These are phyloP conservation scores for Anas bernieri DNA, from an alignment of 2,797 vertebrate species.

Conservation along the genomic window DNA sequence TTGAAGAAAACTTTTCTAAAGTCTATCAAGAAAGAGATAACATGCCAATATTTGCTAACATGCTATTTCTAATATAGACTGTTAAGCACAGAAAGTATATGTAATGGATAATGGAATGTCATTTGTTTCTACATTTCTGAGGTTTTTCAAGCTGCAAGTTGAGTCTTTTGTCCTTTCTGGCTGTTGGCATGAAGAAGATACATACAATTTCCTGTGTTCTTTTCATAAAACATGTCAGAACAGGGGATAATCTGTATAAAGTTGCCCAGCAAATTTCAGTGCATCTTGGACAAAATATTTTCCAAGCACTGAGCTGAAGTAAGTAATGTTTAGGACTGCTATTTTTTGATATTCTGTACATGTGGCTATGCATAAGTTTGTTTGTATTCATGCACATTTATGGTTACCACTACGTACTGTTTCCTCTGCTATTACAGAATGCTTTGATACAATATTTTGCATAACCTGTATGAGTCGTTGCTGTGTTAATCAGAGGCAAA, in stretches of 20 bases:
- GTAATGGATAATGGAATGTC: background rate
- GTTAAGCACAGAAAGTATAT: background rate
- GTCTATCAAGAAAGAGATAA: background rate
- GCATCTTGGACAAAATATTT: background rate
- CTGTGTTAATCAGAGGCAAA: background rate
- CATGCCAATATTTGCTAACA: background rate
- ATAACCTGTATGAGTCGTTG: background rate
- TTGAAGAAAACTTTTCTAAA: background rate
- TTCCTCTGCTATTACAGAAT: background rate
- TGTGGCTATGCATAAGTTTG: background rate
- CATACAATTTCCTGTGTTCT: background rate
- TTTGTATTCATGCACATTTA: background rate
- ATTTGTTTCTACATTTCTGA: constrained; percentile 14
- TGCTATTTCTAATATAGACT: background rate
- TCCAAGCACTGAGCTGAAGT: background rate
- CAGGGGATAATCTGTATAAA: background rate
- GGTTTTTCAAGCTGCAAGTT: constrained; percentile 1
- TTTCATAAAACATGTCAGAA: background rate
- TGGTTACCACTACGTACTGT: background rate
- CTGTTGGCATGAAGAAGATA: background rate
- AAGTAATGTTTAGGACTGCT: background rate
- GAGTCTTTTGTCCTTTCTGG: constrained; percentile 21
- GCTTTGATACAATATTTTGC: constrained; percentile 4
- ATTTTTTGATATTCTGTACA: background rate
- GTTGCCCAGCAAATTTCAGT: background rate